Evolutionary conservation across 2,888 invertebrate species (phyloP), one percentile per base, ranked within the genome.

Genomic region (Dynastes tityus): DNA sequence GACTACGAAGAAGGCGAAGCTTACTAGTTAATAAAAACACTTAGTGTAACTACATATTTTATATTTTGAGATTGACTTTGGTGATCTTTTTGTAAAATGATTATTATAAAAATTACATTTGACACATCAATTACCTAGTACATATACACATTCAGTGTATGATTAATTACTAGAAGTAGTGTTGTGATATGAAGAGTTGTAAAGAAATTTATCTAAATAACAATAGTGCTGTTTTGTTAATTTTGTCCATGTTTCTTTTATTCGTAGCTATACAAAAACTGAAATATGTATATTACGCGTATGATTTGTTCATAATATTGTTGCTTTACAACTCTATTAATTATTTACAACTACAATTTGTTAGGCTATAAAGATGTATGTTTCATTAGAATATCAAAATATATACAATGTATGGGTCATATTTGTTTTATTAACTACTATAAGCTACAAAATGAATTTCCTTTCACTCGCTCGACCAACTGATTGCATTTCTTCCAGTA

Each of bases 1-100:
- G 89, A 89, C 67, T 89, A 86, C 80, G 89, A 89, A 81, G 89
- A 89, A 84, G 89, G 89, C 13, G 89, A 89, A 85, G 88, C 89
- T 13, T 89, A 88, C 84, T 89, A 85, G 83, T 78, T 64, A 53
- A 9, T 51, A 74, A 27, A 27, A 40, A 22, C 2, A 74, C 11
- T 13, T 61, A 61, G 27, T 63, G 29, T 74, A 74, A 74, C 61
- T 74, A 61, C 45, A 40, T 45, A 74, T 61, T 74, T 61, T 40
- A 45, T 61, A 58, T 73, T 73, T 61, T 74, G 22, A 61, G 63
- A 27, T 73, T 73, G n/a, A 73, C 16, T 5, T 16, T 5, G 16
- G 6, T 53, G 1, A 53, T 53, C n/a, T 53, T 53, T 68, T 49
- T 49, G 67, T 16, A 22, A 68, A 49, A 49, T 22, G 11, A 68